phyloP scores from a whole-genome alignment of 2,888 invertebrate species.

The Sarcophaga variegata region DNA sequence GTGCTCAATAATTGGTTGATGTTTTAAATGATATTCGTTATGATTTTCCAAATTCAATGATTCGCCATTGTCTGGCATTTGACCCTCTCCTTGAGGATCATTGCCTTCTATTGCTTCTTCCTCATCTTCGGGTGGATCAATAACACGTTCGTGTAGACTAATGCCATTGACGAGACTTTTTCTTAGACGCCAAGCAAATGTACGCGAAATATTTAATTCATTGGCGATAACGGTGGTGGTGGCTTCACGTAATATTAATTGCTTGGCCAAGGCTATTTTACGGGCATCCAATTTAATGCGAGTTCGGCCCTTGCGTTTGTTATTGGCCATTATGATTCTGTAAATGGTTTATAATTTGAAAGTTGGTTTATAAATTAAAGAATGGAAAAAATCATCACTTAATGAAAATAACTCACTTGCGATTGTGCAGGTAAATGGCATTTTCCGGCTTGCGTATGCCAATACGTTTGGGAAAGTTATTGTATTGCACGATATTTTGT shows the following conservation, averaged over 20 bases:
- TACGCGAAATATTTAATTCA: conserved; percentile 80
- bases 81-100: neutral
- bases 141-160: conserved; percentile 80
- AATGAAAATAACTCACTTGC: conserved; percentile 75
- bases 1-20: conserved; percentile 63
- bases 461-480: conserved; percentile 79
- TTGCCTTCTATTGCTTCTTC: conserved; percentile 57
- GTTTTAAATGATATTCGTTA: conserved; percentile 53
- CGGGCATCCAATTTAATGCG: conserved; percentile 80
- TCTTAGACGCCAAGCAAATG: conserved; percentile 81
- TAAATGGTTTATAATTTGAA: no score
- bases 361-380: no score
- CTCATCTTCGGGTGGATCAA: conserved; percentile 74
- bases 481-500: conserved; percentile 80
- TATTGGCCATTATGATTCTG: conserved; percentile 74
- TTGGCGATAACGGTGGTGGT: conserved; percentile 81
- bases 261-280: conserved; percentile 80
- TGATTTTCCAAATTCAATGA: conserved; percentile 26
- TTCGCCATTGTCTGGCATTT: conserved; percentile 9
- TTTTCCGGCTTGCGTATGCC: conserved; percentile 76
- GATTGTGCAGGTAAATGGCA: conserved; percentile 78
- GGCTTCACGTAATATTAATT: conserved; percentile 79
- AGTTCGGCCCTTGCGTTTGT: conserved; percentile 80
- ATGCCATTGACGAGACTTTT: conserved; percentile 81
- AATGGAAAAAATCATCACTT: neutral